phyloP scores from a whole-genome alignment of 1,140 invertebrate species.

The Leptinotarsa defecta region DNA sequence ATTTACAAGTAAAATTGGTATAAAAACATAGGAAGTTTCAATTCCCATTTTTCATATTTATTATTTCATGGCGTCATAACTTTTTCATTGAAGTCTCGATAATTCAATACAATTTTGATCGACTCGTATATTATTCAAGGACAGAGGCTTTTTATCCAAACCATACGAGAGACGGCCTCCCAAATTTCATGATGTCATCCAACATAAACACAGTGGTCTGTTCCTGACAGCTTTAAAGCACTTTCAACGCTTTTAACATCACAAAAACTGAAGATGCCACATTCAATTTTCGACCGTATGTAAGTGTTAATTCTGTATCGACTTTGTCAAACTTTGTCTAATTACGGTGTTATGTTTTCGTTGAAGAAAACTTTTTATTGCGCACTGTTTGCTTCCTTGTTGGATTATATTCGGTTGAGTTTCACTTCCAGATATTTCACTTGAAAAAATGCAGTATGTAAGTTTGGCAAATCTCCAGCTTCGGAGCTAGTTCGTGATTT shows the following conservation, averaged over 20 bases:
- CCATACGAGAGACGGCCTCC: background rate
- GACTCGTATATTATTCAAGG: too few relatives aligned
- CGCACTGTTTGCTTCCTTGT: background rate
- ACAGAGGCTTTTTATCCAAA: background rate
- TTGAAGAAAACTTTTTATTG: background rate
- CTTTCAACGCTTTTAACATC: background rate
- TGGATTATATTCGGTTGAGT: background rate
- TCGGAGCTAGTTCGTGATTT: background rate
- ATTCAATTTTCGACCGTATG: background rate
- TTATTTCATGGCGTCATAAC: too few relatives aligned
- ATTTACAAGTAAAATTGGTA: too few relatives aligned
- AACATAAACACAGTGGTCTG: background rate
- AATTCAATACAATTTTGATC: too few relatives aligned
- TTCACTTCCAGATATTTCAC: background rate
- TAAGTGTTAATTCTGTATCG: background rate
- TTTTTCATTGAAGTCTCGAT: too few relatives aligned
- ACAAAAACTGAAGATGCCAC: background rate
- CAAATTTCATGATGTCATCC: constrained; percentile 6
- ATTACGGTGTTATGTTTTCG: background rate
- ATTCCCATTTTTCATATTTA: too few relatives aligned
- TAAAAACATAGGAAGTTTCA: too few relatives aligned
- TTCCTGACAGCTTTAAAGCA: constrained; percentile 10
- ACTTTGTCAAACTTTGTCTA: background rate
- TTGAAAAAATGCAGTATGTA: background rate
- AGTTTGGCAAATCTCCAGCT: background rate